phyloP scores from a whole-genome alignment of 2,113 vertebrate species.

The Lipophrys pholis region DNA sequence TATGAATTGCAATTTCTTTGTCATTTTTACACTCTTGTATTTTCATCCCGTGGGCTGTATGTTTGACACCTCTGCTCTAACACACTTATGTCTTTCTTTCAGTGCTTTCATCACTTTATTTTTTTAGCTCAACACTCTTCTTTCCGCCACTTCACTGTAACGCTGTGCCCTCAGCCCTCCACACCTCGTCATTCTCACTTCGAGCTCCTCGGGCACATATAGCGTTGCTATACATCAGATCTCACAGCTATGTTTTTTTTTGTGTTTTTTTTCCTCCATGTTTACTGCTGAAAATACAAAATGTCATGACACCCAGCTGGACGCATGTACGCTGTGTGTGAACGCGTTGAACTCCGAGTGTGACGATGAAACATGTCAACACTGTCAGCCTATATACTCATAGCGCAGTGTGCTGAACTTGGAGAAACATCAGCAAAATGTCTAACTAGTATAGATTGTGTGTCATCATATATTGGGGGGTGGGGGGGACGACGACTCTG shows the following conservation, averaged over 20 bases:
- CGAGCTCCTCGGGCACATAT: slow-evolving; percentile 29
- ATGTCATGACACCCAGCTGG: slow-evolving; percentile 15
- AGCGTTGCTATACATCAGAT: slow-evolving; percentile 28
- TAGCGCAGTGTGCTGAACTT: slow-evolving; percentile 20
- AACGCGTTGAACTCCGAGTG: no score
- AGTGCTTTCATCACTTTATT: slow-evolving; percentile 35
- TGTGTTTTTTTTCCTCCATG: no score
- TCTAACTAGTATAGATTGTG: background rate
- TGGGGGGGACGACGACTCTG: slow-evolving; percentile 3
- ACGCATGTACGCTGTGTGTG: background rate
- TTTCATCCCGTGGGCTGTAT: background rate
- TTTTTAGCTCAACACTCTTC: slow-evolving; percentile 42
- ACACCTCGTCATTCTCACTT: slow-evolving; percentile 36
- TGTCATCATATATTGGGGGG: background rate
- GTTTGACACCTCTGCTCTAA: slow-evolving; percentile 22
- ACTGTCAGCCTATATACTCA: background rate
- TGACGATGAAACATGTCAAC: no score
- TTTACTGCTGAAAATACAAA: slow-evolving; percentile 23
- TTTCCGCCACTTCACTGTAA: slow-evolving; percentile 23
- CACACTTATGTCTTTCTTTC: slow-evolving; percentile 37
- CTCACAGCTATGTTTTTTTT: background rate
- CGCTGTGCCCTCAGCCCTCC: slow-evolving; percentile 36
- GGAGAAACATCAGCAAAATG: background rate
- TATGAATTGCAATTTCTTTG: no score
- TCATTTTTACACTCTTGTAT: slow-evolving; percentile 5